These are phyloP conservation scores for Silurus aristotelis DNA, from an alignment of 2,797 vertebrate species.

Conservation along the genomic window DNA sequence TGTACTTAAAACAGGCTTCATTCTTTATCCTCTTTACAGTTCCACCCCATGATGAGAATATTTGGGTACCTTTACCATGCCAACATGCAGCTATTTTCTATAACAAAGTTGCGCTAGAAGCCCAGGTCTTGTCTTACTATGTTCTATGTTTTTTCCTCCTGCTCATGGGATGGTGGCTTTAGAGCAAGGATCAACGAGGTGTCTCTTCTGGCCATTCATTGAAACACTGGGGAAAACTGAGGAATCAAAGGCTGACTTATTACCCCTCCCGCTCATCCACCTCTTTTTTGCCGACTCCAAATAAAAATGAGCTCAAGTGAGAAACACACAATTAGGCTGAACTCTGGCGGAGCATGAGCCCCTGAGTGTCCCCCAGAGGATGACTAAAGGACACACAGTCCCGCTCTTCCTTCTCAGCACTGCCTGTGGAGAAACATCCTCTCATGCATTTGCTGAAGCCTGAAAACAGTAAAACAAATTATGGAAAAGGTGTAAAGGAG, in stretches of 20 bases:
- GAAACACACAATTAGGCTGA: slow-evolving; percentile 58
- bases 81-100: slow-evolving; percentile 41
- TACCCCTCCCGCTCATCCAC: slow-evolving; percentile 39
- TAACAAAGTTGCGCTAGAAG: slow-evolving; percentile 72
- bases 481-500: slow-evolving; percentile 13
- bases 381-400: slow-evolving; percentile 45
- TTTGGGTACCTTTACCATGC: background rate
- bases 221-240: slow-evolving; percentile 51
- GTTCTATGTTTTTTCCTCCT: slow-evolving; percentile 58
- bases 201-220: slow-evolving; percentile 64
- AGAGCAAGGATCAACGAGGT: slow-evolving; percentile 72
- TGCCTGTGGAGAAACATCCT: slow-evolving; percentile 13
- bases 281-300: slow-evolving; percentile 24
- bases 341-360: slow-evolving; percentile 47
- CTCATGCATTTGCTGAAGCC: slow-evolving; percentile 15
- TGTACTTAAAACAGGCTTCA: background rate
- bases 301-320: slow-evolving; percentile 54
- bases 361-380: slow-evolving; percentile 50
- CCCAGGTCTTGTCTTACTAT: slow-evolving; percentile 71
- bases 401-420: slow-evolving; percentile 7
- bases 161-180: slow-evolving; percentile 46
- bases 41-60: background rate
- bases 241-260: slow-evolving; percentile 61
- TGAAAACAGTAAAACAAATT: slow-evolving; percentile 38
- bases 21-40: background rate